These are phyloP conservation scores for Sebastes vulpes DNA, from an alignment of 2,797 vertebrate genomes.

Conservation along the genomic window DNA sequence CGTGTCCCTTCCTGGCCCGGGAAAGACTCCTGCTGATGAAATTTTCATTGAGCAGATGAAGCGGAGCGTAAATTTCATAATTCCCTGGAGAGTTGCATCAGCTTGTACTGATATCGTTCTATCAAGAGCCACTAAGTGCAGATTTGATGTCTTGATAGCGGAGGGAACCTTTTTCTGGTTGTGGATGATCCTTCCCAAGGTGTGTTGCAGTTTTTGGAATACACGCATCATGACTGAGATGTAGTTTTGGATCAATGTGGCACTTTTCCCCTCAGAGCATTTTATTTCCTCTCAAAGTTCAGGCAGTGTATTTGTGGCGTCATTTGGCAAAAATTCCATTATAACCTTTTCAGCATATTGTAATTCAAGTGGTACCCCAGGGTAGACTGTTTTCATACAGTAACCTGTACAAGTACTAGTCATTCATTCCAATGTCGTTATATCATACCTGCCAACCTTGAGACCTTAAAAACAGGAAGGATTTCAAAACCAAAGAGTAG, in stretches of 20 bases:
- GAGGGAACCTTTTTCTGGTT: constrained; percentile 36
- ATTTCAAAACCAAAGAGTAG: too few species aligned
- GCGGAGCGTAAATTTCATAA: constrained; percentile 79
- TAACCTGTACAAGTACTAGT: background rate
- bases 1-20: constrained; percentile 61
- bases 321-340: background rate
- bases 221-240: constrained; percentile 7
- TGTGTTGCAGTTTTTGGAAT: constrained; percentile 3
- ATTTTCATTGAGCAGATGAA: constrained; percentile 84
- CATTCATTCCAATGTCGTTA: too few species aligned
- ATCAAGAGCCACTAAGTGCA: constrained; percentile 51
- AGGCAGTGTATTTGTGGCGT: background rate
- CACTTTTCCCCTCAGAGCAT: background rate
- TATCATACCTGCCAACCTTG: too few species aligned
- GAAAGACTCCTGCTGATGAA: constrained; percentile 80
- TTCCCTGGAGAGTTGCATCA: constrained; percentile 78
- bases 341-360: background rate
- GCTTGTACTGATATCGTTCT: constrained; percentile 72
- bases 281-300: background rate
- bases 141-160: constrained; percentile 50
- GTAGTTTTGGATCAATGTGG: constrained; percentile 12
- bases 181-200: constrained; percentile 10
- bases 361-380: background rate
- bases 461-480: too few species aligned
- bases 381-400: background rate